These are phyloP conservation scores for Leptatherina wallacei DNA, from an alignment of 2,797 vertebrate species.

Conservation along the genomic window DNA sequence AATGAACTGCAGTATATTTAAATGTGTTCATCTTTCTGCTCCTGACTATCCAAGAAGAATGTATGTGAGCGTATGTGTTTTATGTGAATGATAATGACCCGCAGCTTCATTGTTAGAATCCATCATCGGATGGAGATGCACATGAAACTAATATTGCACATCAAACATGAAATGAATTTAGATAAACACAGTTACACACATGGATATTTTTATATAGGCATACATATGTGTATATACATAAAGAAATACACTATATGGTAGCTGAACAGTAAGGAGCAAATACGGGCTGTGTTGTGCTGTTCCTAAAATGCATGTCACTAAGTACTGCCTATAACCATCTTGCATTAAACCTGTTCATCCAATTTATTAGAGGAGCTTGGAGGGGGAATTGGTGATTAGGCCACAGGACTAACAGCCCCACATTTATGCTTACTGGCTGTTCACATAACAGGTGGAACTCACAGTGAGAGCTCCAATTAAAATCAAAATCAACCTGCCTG, in stretches of 20 bases:
- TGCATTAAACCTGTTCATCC: conserved; percentile 53
- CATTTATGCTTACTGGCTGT: conserved; percentile 71
- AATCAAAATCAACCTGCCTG: conserved; percentile 76
- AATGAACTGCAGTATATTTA: conserved; percentile 30
- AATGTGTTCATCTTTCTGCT: conserved; percentile 22
- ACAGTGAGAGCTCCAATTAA: conserved; percentile 73
- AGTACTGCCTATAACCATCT: conserved; percentile 45
- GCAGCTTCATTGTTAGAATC: conserved; percentile 50
- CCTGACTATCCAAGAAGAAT: conserved; percentile 20
- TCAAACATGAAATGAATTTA: conserved; percentile 2
- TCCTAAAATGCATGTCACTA: conserved; percentile 42
- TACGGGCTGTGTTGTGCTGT: conserved; percentile 13
- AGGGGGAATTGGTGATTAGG: conserved; percentile 51
- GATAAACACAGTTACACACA: conserved; percentile 8
- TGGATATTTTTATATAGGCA: background rate
- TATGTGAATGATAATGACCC: conserved; percentile 58
- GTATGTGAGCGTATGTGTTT: conserved; percentile 1
- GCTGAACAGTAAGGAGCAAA: background rate
- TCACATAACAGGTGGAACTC: conserved; percentile 77
- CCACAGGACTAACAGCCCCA: conserved; percentile 44
- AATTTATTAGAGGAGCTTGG: conserved; percentile 55
- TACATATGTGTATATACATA: background rate
- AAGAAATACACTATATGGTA: background rate
- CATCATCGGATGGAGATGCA: conserved; percentile 32
- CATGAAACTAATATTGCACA: conserved; percentile 22